Evolutionary conservation across 2,888 invertebrate genomes (phyloP).

Genomic region (Pterostichus niger): DNA sequence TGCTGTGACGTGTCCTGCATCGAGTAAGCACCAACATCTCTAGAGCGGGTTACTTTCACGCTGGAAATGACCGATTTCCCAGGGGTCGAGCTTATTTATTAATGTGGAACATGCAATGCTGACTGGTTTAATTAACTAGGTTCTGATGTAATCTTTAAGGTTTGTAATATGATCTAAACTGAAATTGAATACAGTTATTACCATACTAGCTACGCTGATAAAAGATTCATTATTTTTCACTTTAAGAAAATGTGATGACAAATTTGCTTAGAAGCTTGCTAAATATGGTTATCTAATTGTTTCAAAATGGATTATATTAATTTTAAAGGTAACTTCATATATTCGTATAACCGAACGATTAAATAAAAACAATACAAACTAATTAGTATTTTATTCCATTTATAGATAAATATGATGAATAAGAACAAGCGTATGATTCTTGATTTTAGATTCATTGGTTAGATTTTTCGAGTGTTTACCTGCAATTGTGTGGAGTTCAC

Average conservation of each 20-base stretch:
- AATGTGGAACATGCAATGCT: constrained; percentile 23
- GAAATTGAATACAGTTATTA: constrained; percentile 5
- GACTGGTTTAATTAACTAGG: constrained; percentile 7
- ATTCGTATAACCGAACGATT: too few relatives aligned
- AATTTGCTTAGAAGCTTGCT: too few relatives aligned
- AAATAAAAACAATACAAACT: too few relatives aligned
- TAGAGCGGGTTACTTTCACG: not conserved
- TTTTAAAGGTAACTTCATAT: too few relatives aligned
- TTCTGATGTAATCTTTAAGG: constrained; percentile 19
- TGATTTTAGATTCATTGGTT: too few relatives aligned
- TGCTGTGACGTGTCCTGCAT: constrained; percentile 20
- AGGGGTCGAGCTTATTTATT: constrained; percentile 1
- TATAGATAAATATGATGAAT: too few relatives aligned
- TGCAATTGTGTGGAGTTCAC: too few relatives aligned
- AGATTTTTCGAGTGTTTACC: too few relatives aligned
- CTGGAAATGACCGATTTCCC: constrained; percentile 18
- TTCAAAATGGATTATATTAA: too few relatives aligned
- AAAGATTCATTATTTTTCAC: not conserved
- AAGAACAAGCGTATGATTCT: too few relatives aligned
- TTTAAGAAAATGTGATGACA: not conserved
- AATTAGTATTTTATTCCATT: too few relatives aligned
- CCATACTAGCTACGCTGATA: not conserved
- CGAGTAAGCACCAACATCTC: not conserved
- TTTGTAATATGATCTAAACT: not conserved
- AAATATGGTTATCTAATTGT: too few relatives aligned